Base-by-base conservation (phyloP, 2,797 vertebrate genomes). In the Sebastes taczanowskii region DNA sequence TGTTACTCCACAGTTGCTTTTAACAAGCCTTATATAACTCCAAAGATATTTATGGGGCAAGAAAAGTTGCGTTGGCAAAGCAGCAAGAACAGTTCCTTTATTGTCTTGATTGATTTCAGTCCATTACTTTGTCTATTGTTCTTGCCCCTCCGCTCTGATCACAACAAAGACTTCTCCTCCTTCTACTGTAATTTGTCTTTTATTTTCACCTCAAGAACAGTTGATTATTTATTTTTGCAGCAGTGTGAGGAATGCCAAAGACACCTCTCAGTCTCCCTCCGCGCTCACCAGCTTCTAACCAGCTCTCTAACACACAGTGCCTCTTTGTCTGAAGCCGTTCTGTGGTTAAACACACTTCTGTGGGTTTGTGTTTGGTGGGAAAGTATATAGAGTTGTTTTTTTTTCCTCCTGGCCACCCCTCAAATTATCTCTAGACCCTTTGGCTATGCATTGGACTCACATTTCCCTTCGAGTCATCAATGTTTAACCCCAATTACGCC, bases 191-290 rank as follows among this genome's bases (percentile, higher is more conserved):
- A 63, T 72, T 83, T 79, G 9, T 22, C 34, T 35, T 67, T 61
- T 56, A 14, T 76, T 82, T 81, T 65, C 46, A 74, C 66, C 25
- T 74, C 58, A 59, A 68, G 66, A 81, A 74, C 42, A 83, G 81
- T 82, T 71, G 74, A 71, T 78, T 88, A 78, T 94, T 88, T 90
- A 86, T 87, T 86, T 92, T 88, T 78, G 42, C 74, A 81, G 29
- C 61, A 77, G 74, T 46, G 42, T 77, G 82, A 83, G 60, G 46
- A 89, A 92, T 90, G 79, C 83, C 84, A 80, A 81, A 78, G 62
- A 84, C 79, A 92, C 85, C 77, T 83, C 77, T 88, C 78, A 27
- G 65, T 71, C 76, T 79, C 49, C 11, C 52, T 80, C 60, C 38
- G 56, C 58, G 49, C 74, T 76, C 69, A 66, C 22, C 56, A 23